Conservation (phyloP, 2,888 invertebrate genomes). For the Hypomecis punctinalis region DNA sequence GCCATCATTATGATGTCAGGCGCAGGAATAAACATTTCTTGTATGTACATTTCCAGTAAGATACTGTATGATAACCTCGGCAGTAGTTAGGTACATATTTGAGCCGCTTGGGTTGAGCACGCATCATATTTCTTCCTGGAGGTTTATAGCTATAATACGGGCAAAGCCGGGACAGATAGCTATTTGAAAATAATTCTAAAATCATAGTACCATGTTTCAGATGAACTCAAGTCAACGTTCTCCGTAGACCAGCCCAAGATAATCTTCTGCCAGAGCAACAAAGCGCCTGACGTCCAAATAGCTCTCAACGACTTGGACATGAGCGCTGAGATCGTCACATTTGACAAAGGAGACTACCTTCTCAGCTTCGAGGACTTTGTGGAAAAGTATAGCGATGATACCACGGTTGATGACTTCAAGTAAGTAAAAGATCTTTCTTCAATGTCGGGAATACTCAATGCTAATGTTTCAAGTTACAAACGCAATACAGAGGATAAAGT, state of each 20-base stretch:
- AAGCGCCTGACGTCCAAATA: slow-evolving; percentile 55
- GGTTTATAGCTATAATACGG: too few relatives aligned
- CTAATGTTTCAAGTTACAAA: too few relatives aligned
- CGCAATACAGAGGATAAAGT: too few relatives aligned
- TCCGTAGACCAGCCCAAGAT: slow-evolving; percentile 58
- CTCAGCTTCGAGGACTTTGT: slow-evolving; percentile 58
- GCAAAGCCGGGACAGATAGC: too few relatives aligned
- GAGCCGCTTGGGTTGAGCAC: too few relatives aligned
- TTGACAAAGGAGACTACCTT: slow-evolving; percentile 59
- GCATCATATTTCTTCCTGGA: too few relatives aligned
- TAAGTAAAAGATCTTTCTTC: slow-evolving; percentile 44
- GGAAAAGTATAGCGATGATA: slow-evolving; percentile 52
- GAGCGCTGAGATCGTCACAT: slow-evolving; percentile 61
- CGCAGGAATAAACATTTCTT: too few relatives aligned
- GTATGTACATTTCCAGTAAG: too few relatives aligned
- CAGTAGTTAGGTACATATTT: too few relatives aligned
- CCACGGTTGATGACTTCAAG: slow-evolving; percentile 58
- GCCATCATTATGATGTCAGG: too few relatives aligned
- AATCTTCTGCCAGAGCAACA: slow-evolving; percentile 68
- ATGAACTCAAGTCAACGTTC: slow-evolving; percentile 59
- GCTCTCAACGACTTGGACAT: slow-evolving; percentile 54
- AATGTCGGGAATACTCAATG: not conserved
- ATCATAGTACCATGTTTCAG: slow-evolving; percentile 49
- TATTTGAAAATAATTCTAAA: too few relatives aligned
- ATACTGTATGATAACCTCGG: too few relatives aligned